Conservation (phyloP, 1,140 invertebrate genomes). For the Drosophila pectinifera region DNA sequence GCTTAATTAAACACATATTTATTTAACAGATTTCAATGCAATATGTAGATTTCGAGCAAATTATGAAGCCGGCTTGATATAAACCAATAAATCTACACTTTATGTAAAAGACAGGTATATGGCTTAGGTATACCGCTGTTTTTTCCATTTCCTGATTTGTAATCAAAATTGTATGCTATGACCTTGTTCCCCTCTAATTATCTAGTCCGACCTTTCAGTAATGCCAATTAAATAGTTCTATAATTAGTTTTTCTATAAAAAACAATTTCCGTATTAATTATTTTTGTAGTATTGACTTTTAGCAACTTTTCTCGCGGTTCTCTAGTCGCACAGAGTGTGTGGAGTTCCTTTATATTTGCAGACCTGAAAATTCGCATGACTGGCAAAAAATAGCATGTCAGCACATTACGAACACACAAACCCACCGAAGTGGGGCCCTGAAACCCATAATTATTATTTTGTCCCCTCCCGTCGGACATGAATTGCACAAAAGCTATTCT, state of each 20-base stretch:
- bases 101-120: too few species aligned
- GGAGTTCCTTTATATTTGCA: conserved; percentile 2
- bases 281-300: not conserved
- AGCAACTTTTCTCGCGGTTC: too few species aligned
- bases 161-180: too few species aligned
- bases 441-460: conserved; percentile 69
- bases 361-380: not conserved
- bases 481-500: conserved; percentile 75
- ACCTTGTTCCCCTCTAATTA: not conserved
- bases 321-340: conserved; percentile 3
- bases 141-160: too few species aligned
- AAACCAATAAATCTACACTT: too few species aligned
- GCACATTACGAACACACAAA: conserved; percentile 51
- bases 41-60: too few species aligned
- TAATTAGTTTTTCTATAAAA: not conserved
- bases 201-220: not conserved
- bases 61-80: too few species aligned
- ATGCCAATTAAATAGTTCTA: not conserved
- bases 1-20: too few species aligned
- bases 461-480: conserved; percentile 54
- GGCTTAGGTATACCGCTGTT: too few species aligned
- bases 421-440: conserved; percentile 39
- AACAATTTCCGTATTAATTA: not conserved
- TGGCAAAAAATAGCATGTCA: conserved; percentile 70
- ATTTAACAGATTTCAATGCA: too few species aligned